These are phyloP conservation scores for Crocallis elinguaria DNA, from an alignment of 2,888 invertebrate species.

Conservation along the genomic window DNA sequence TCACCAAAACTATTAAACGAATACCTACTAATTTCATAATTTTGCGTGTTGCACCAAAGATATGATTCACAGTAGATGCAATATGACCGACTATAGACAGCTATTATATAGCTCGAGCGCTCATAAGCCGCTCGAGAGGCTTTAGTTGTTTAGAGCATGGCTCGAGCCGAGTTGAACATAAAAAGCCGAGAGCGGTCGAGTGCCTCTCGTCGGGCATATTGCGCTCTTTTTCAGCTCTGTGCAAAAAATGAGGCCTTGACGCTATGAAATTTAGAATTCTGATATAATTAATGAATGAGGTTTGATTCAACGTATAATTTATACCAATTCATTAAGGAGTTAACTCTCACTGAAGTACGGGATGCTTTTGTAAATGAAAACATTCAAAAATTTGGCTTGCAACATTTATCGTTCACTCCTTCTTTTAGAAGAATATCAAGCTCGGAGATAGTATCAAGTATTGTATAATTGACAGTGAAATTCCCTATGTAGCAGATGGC, in stretches of 20 bases:
- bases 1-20: too few relatives aligned
- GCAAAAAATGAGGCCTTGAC: slow-evolving; percentile 46
- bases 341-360: too few relatives aligned
- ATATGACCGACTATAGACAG: not conserved
- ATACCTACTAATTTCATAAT: not conserved
- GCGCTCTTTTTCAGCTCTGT: slow-evolving; percentile 57
- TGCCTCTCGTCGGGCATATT: slow-evolving; percentile 59
- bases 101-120: slow-evolving; percentile 31
- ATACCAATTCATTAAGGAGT: too few relatives aligned
- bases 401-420: too few relatives aligned
- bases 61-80: not conserved
- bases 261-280: not conserved
- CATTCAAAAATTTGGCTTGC: too few relatives aligned
- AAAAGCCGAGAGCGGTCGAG: slow-evolving; percentile 59
- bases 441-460: too few relatives aligned
- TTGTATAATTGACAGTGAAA: too few relatives aligned
- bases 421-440: too few relatives aligned
- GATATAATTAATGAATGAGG: not conserved
- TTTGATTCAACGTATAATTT: too few relatives aligned
- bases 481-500: too few relatives aligned
- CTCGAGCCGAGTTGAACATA: slow-evolving; percentile 48
- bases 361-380: too few relatives aligned
- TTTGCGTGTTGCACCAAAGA: not conserved
- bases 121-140: slow-evolving; percentile 61
- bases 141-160: slow-evolving; percentile 69